Evolutionary conservation across 2,797 vertebrate genomes (phyloP).

Genomic region (Pseudochirops corinnae): DNA sequence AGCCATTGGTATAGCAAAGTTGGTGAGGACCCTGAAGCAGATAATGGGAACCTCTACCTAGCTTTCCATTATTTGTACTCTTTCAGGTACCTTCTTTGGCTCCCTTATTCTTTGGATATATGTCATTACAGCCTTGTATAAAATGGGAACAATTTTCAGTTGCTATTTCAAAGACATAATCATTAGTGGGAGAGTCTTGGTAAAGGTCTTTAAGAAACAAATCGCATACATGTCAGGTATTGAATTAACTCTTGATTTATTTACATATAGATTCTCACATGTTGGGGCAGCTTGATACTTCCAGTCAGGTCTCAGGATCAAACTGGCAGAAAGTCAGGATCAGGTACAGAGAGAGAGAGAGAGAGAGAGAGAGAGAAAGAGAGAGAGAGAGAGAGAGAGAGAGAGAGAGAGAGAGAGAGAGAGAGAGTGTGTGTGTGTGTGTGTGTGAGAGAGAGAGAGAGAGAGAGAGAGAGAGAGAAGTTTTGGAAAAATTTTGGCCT

Average conservation of each 20-base stretch:
- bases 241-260: neutral
- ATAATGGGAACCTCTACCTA: constrained; percentile 11
- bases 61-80: constrained; percentile 44
- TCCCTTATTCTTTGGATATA: constrained; percentile 16
- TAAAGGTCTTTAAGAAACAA: neutral
- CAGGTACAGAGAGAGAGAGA: neutral
- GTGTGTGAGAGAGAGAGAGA: neutral
- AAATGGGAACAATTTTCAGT: neutral
- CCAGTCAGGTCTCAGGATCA: constrained; percentile 44
- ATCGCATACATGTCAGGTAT: neutral
- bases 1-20: neutral
- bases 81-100: constrained; percentile 25
- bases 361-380: too few relatives aligned
- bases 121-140: constrained; percentile 13
- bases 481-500: constrained; percentile 38
- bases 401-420: too few relatives aligned
- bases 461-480: neutral
- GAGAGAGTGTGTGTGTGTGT: too few relatives aligned
- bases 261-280: neutral
- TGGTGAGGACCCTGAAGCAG: constrained; percentile 16
- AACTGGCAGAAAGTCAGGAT: constrained; percentile 8
- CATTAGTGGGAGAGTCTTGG: constrained; percentile 44
- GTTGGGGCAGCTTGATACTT: neutral
- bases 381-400: neutral
- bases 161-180: constrained; percentile 44